A percentile compares a stretch with the other conserved stretches of the same genome.
Conservation (phyloP, 2,797 vertebrate genomes). For the Phoxinus dragarum region DNA sequence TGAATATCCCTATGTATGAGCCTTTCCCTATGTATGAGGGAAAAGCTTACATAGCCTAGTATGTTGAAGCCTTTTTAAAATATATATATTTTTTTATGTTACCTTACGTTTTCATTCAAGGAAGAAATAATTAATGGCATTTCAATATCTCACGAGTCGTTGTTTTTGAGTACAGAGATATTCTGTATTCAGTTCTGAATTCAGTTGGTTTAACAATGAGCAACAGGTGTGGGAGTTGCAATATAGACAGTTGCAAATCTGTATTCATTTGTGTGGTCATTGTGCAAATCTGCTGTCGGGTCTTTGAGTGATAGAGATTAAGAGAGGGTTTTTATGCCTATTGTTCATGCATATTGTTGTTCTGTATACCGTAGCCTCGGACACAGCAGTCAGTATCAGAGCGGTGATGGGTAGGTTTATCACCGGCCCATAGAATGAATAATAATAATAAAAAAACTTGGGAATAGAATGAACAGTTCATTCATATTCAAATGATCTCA, state of each 20-base stretch:
- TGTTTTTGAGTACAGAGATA: not conserved
- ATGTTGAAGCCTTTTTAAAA: not conserved
- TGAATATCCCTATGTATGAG: too few species aligned
- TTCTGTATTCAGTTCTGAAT: too few species aligned
- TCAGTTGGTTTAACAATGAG: not conserved
- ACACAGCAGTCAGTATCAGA: slow-evolving; percentile 28
- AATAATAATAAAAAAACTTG: not conserved
- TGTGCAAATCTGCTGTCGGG: not conserved
- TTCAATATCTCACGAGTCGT: too few species aligned
- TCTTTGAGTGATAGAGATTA: not conserved
- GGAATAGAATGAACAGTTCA: slow-evolving; percentile 64
- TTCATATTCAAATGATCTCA: slow-evolving; percentile 71
- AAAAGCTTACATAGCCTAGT: not conserved
- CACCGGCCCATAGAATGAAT: slow-evolving; percentile 60
- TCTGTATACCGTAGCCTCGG: not conserved
- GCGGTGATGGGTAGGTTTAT: slow-evolving; percentile 59
- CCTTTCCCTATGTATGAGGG: too few species aligned
- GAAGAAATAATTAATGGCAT: not conserved
- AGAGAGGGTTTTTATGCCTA: not conserved
- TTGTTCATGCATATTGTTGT: not conserved
- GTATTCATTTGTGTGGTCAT: not conserved
- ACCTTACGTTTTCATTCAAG: not conserved
- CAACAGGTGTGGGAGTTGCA: not conserved
- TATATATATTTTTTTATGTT: not conserved
- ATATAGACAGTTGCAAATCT: not conserved